Conservation (phyloP, 2,113 vertebrate genomes). For the Talpa occidentalis region DNA sequence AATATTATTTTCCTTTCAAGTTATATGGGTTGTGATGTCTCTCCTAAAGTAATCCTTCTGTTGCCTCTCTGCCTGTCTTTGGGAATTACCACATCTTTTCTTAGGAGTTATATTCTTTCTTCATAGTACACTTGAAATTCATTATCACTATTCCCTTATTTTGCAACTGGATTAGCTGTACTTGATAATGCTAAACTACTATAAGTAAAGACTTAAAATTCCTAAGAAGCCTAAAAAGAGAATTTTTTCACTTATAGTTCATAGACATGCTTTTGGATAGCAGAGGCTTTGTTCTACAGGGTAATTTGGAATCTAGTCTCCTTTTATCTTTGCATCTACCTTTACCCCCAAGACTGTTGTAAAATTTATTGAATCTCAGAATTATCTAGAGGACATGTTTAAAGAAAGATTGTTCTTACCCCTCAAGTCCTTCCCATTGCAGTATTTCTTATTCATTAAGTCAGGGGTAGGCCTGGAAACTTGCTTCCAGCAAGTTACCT, state of each 20-base stretch:
- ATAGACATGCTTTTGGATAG: background rate
- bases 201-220: background rate
- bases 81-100: background rate
- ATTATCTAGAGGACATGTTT: background rate
- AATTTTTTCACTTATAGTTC: background rate
- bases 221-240: background rate
- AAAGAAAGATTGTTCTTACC: background rate
- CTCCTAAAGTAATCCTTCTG: background rate
- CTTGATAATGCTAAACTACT: background rate
- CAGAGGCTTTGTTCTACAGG: background rate
- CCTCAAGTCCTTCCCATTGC: rapidly evolving
- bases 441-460: background rate
- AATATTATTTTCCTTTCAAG: background rate
- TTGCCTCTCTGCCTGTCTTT: background rate
- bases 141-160: background rate
- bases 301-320: background rate
- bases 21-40: background rate
- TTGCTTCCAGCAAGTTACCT: background rate
- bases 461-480: background rate
- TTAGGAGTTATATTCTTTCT: background rate
- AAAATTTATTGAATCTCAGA: background rate
- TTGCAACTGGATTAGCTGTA: background rate
- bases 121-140: background rate
- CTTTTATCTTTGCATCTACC: background rate
- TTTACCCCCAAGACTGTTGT: background rate